These are phyloP conservation scores for Plectus sambesii DNA, from an alignment of 1,140 invertebrate genomes.

Conservation along the genomic window DNA sequence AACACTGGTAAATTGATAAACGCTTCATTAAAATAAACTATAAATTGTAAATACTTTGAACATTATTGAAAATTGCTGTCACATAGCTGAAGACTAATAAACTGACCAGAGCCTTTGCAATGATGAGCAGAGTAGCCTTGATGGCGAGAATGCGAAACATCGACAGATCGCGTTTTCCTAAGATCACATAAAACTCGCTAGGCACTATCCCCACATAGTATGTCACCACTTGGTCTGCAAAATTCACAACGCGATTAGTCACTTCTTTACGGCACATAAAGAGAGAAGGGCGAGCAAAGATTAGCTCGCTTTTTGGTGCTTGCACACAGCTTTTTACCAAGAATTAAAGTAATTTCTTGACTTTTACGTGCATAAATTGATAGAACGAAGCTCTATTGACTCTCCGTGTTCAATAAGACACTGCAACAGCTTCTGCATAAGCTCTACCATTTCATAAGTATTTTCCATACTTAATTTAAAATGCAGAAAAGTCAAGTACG, in stretches of 20 bases:
- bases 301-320: background rate
- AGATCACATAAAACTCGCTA: slow-evolving; percentile 27
- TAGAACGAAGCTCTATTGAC: slow-evolving; percentile 1
- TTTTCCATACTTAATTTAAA: slow-evolving; percentile 14
- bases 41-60: too few relatives aligned
- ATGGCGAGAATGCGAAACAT: slow-evolving; percentile 24
- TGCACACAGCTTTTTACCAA: slow-evolving; percentile 14
- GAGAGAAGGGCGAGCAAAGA: background rate
- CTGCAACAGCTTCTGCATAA: too few relatives aligned
- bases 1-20: too few relatives aligned
- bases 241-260: slow-evolving; percentile 14
- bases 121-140: slow-evolving; percentile 24
- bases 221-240: slow-evolving; percentile 34
- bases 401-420: background rate
- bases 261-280: too few relatives aligned
- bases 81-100: too few relatives aligned
- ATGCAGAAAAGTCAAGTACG: slow-evolving; percentile 19
- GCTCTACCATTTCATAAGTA: too few relatives aligned
- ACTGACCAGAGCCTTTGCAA: slow-evolving; percentile 30
- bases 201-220: slow-evolving; percentile 34
- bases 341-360: slow-evolving; percentile 5
- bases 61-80: too few relatives aligned
- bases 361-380: slow-evolving; percentile 3
- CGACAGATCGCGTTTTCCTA: slow-evolving; percentile 22
- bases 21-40: too few relatives aligned